Base-by-base conservation (phyloP, 1,140 invertebrate species). In the Drosophila sulfurigaster region DNA sequence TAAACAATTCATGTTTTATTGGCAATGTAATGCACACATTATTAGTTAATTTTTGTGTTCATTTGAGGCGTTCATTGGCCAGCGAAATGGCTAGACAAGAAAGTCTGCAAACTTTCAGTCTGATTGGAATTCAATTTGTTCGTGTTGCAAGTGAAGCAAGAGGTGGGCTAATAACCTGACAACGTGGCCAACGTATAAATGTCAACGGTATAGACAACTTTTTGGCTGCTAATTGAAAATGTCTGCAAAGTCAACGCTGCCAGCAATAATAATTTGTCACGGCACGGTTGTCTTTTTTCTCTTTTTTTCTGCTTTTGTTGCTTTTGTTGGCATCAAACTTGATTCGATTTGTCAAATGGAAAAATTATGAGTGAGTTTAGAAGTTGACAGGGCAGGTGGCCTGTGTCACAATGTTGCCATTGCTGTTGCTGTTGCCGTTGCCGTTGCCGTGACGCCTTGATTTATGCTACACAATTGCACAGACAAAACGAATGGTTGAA, bases 41-140 rank as follows among this genome's bases (percentile, higher is more conserved):
- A 52, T 32, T 52, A n/a, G 51, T 28, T 28, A 52, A 30, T 52
- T n/a, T 32, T 41, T 41, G 45, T 15, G 45, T 15, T 32, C 30
- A 38, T 20, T 20, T 25, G 20, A 25, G 15, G 46, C 46, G 15
- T 16, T 48, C 6, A 16, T 13, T 15, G 35, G 13, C 7, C 30
- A 30, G 4, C 46, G n/a, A 15, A 25, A 58, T n/a, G 58, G 38
- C 58, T 20, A 70, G 51, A 64, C 51, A 57, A 15, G 35, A 48
- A 13, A 28, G 82, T 82, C 82, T 82, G 43, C n/a, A 88, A 87
- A 87, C 79, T 87, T 87, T 80, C 35, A 30, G 35, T 11, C 65
- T 67, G 67, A 72, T 76, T 49, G 73, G 71, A 76, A 66, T 72
- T 72, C 67, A 63, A 78, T 78, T 75, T 62, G 3, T 32, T 28